These are phyloP conservation scores for Phataginus tetradactyla DNA, from an alignment of 2,797 vertebrate genomes.

Conservation along the genomic window DNA sequence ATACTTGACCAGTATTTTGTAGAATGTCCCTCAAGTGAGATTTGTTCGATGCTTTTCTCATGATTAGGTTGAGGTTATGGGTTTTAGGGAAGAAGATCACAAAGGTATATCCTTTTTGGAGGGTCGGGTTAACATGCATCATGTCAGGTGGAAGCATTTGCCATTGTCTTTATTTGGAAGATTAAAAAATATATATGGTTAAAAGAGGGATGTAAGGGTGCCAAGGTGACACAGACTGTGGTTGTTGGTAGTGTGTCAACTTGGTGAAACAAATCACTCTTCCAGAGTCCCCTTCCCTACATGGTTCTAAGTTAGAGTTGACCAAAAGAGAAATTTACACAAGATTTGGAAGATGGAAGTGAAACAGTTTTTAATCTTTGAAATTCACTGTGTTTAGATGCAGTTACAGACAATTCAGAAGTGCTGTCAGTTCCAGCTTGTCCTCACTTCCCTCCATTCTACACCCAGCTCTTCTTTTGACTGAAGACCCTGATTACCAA, in stretches of 20 bases:
- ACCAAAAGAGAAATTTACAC: neutral
- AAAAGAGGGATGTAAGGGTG: neutral
- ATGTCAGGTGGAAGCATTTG: neutral
- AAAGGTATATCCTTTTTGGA: neutral
- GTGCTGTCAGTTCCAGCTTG: neutral
- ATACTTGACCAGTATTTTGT: neutral
- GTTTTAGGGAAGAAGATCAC: neutral
- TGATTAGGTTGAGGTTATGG: neutral
- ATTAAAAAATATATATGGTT: neutral
- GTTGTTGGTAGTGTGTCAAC: neutral
- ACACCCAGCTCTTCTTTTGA: neutral
- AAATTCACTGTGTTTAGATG: neutral
- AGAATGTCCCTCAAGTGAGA: neutral
- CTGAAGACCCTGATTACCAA: neutral
- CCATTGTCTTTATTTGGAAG: neutral
- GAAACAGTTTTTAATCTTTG: neutral
- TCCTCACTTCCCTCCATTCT: neutral
- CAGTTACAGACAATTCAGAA: neutral
- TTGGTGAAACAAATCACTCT: neutral
- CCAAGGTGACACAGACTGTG: neutral
- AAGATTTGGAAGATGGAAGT: neutral
- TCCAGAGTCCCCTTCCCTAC: neutral
- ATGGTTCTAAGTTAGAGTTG: neutral
- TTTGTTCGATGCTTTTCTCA: neutral
- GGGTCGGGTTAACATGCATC: neutral